A percentile compares a stretch with the other conserved stretches of the same genome.
Evolutionary conservation across 2,797 vertebrate species (phyloP).

Genomic region (Cygnus olor): DNA sequence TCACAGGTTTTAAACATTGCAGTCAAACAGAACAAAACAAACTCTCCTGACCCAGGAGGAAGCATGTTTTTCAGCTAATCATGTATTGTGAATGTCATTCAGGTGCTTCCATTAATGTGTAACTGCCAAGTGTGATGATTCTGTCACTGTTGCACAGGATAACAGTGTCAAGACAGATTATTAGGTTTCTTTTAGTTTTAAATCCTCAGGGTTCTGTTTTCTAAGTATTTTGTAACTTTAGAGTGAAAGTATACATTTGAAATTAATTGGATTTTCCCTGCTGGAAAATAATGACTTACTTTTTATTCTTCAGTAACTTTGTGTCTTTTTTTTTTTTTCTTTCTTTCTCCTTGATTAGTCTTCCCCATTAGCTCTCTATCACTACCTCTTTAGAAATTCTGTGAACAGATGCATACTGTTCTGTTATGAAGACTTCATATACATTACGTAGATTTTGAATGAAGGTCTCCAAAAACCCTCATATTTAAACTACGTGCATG

Average conservation of each 20-base stretch:
- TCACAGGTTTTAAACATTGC: slow-evolving; percentile 39
- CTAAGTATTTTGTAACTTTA: slow-evolving; percentile 3
- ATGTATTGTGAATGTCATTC: slow-evolving; percentile 48
- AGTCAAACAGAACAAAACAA: slow-evolving; percentile 53
- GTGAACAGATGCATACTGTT: neutral
- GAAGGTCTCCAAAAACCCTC: neutral
- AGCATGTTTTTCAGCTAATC: slow-evolving; percentile 42
- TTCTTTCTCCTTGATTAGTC: neutral
- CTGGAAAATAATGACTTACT: slow-evolving; percentile 1
- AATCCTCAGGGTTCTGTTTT: slow-evolving; percentile 20
- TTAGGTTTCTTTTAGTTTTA: slow-evolving; percentile 20
- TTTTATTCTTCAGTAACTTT: neutral
- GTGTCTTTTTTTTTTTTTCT: neutral
- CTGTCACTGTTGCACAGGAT: slow-evolving; percentile 3
- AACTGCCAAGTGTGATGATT: slow-evolving; percentile 26
- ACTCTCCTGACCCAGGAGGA: slow-evolving; percentile 12
- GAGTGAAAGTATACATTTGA: neutral
- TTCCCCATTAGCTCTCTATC: neutral
- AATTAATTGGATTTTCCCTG: slow-evolving; percentile 14
- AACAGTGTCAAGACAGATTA: slow-evolving; percentile 11
- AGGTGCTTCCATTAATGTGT: slow-evolving; percentile 35
- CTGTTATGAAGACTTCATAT: neutral
- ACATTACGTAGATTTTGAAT: neutral
- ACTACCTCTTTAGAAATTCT: neutral
- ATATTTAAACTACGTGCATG: neutral